Percentiles rank a stretch among this genome's conserved stretches.
Evolutionary conservation across 2,888 invertebrate genomes (phyloP).

Genomic region (Ormia ochracea): DNA sequence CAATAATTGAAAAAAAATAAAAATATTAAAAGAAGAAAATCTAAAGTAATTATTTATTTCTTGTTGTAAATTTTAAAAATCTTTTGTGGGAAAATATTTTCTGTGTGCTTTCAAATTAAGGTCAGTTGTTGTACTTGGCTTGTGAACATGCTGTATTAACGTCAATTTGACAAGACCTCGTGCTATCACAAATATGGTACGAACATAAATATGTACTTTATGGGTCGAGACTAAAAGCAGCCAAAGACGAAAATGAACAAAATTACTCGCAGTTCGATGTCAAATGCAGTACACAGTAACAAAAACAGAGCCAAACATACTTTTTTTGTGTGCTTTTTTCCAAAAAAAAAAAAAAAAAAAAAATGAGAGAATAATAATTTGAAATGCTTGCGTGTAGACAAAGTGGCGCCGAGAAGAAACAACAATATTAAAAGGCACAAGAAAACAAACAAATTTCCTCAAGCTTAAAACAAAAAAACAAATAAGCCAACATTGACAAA

Average conservation of each 20-base stretch:
- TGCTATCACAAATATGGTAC: not conserved
- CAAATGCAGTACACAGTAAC: not conserved
- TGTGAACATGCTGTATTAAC: not conserved
- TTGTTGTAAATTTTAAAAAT: not conserved
- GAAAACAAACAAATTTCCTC: constrained; percentile 3
- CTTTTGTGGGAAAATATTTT: not conserved
- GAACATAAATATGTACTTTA: not conserved
- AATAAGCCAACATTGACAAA: constrained; percentile 15
- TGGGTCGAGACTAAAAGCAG: not conserved
- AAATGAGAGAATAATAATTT: constrained; percentile 2
- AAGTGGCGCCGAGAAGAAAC: constrained; percentile 39
- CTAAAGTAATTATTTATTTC: not conserved
- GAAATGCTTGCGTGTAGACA: constrained; percentile 55
- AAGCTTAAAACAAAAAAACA: not conserved
- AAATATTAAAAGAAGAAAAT: not conserved
- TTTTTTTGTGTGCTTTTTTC: constrained; percentile 23
- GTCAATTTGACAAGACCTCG: constrained; percentile 34
- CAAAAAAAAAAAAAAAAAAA: constrained; percentile 5
- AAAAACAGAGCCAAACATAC: not conserved
- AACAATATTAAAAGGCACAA: not conserved
- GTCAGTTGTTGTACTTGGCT: constrained; percentile 2
- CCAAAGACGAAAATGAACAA: constrained; percentile 8
- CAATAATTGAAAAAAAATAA: too few relatives aligned
- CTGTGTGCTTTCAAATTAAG: constrained; percentile 34
- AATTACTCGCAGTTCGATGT: not conserved